These are phyloP conservation scores for Oncorhynchus masou DNA, from an alignment of 2,113 vertebrate species.

Conservation along the genomic window DNA sequence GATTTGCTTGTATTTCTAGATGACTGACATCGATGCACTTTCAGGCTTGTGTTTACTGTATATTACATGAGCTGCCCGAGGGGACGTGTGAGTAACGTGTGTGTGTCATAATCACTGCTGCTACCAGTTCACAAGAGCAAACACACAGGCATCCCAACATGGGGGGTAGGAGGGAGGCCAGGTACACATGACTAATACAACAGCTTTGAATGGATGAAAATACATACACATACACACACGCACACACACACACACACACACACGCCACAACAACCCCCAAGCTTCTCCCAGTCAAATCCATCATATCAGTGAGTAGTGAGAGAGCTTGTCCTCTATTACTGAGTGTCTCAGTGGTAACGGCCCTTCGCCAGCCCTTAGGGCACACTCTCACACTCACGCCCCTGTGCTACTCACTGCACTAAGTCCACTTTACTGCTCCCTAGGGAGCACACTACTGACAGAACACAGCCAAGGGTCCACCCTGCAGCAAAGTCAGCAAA, in stretches of 20 bases:
- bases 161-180: not conserved
- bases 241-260: not conserved
- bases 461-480: constrained; percentile 74
- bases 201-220: not conserved
- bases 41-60: no score
- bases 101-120: constrained; percentile 30
- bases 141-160: not conserved
- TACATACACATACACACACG: not conserved
- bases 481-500: constrained; percentile 86
- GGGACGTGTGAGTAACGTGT: no score
- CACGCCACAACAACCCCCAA: constrained; percentile 1
- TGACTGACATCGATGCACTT: no score
- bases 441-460: constrained; percentile 81
- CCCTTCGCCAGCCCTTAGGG: constrained; percentile 69
- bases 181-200: not conserved
- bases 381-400: constrained; percentile 39
- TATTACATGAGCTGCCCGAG: no score
- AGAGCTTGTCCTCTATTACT: constrained; percentile 35
- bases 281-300: constrained; percentile 34
- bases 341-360: constrained; percentile 46
- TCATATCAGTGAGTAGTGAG: constrained; percentile 21
- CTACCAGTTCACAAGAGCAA: constrained; percentile 40
- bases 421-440: constrained; percentile 80
- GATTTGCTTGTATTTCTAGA: no score
- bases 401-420: constrained; percentile 60